Evolutionary conservation across 1,140 invertebrate species (phyloP).

Genomic region (Aricia agestis): DNA sequence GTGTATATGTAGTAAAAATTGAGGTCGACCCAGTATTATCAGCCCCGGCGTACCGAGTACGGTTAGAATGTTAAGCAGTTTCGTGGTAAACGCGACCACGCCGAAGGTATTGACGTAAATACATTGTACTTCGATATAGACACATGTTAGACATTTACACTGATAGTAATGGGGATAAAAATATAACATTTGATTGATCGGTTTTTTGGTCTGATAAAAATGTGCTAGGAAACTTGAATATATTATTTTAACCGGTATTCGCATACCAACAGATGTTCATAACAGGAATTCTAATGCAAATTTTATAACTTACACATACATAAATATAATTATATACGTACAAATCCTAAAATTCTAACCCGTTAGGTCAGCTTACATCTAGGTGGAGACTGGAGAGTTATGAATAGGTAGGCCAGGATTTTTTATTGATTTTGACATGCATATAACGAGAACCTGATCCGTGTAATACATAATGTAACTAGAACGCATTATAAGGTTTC

Average conservation of each 20-base stretch:
- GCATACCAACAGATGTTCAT: background rate
- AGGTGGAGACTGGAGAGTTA: background rate
- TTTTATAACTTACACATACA: background rate
- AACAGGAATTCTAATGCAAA: background rate
- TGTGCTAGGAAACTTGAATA: background rate
- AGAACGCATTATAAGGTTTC: conserved; percentile 1
- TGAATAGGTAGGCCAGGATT: background rate
- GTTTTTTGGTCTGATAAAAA: background rate
- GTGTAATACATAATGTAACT: background rate
- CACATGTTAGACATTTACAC: background rate
- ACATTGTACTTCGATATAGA: background rate
- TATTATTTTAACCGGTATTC: background rate
- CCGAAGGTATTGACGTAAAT: conserved; percentile 18
- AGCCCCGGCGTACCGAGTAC: conserved; percentile 56
- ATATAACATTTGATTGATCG: background rate
- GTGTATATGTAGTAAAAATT: conserved; percentile 40
- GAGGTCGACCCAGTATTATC: conserved; percentile 61
- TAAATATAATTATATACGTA: background rate
- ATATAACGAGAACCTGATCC: background rate
- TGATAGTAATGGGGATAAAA: background rate
- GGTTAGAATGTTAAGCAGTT: conserved; percentile 71
- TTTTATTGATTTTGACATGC: background rate
- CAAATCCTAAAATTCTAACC: background rate
- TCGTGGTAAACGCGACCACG: conserved; percentile 59
- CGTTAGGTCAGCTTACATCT: background rate